These are phyloP conservation scores for Indicator maculatus DNA, from an alignment of 2,113 vertebrate genomes.

Conservation along the genomic window DNA sequence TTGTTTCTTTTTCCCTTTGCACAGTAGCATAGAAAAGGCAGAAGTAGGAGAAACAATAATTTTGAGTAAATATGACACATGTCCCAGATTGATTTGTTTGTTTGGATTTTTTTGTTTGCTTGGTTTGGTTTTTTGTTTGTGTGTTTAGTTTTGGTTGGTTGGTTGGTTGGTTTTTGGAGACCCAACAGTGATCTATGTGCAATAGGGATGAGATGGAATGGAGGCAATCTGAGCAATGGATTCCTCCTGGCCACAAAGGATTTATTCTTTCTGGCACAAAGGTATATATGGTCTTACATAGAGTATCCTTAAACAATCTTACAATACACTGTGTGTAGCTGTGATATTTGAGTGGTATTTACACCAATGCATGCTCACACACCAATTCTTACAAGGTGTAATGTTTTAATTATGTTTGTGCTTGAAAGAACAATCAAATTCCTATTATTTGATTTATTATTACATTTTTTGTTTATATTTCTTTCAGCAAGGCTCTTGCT, in stretches of 20 bases:
- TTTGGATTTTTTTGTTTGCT: background rate
- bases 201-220: background rate
- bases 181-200: background rate
- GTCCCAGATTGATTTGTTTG: background rate
- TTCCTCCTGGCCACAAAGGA: background rate
- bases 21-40: background rate
- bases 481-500: background rate
- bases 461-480: constrained; percentile 3
- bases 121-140: too few relatives aligned
- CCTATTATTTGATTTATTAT: constrained; percentile 6
- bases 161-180: background rate
- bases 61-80: background rate
- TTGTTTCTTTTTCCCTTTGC: background rate
- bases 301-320: background rate
- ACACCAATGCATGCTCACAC: background rate
- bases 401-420: background rate
- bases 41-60: background rate
- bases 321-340: background rate
- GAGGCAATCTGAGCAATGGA: background rate
- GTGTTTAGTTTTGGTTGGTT: too few relatives aligned
- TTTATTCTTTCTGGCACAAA: background rate
- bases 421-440: background rate
- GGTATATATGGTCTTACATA: background rate
- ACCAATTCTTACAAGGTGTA: background rate
- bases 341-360: background rate